Evolutionary conservation across 2,797 vertebrate species (phyloP), one percentile per base, ranked within the genome.

Genomic region (Knipowitschia caucasica): DNA sequence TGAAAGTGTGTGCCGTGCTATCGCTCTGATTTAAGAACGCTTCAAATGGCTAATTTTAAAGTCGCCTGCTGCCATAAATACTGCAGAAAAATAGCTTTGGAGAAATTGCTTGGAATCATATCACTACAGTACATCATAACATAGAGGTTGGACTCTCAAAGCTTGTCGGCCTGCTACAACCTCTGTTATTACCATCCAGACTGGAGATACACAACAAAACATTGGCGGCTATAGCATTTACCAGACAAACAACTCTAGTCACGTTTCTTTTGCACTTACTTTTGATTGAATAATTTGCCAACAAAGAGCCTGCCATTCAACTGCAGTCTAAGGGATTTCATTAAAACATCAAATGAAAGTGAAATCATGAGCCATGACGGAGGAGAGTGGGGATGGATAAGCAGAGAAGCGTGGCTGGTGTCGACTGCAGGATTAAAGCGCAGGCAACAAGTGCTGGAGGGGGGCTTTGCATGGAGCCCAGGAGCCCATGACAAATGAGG

Each of bases 281-380:
- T 85, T 83, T 82, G 83, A 87, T 84, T 62, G 80, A 88, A 88
- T 87, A 81, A 85, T 85, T 87, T 83, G 73, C 67, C 62, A 75
- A 86, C 86, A 87, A 84, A 80, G 78, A 77, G 69, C 57, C 68
- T 74, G 71, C 81, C 80, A 83, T 87, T 88, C 81, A 83, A 73
- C 56, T 21, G 76, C 40, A 83, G 77, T 70, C 73, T 74, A 60
- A 50, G 71, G 81, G 77, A 86, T 89, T 91, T 86, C 86, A 89
- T 88, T 89, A 86, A 88, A 89, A 87, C 86, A 88, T 88, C 82
- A 85, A 87, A 85, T 88, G 86, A 86, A 88, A 89, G 83, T 83
- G 81, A 90, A 90, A 86, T 88, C 82, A 86, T 76, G 78, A 88
- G 78, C 80, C 87, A 81, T 89, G 85, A 87, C 85, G 69, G 65